These are phyloP conservation scores for Scortum barcoo DNA, from an alignment of 2,113 vertebrate species.

Conservation along the genomic window DNA sequence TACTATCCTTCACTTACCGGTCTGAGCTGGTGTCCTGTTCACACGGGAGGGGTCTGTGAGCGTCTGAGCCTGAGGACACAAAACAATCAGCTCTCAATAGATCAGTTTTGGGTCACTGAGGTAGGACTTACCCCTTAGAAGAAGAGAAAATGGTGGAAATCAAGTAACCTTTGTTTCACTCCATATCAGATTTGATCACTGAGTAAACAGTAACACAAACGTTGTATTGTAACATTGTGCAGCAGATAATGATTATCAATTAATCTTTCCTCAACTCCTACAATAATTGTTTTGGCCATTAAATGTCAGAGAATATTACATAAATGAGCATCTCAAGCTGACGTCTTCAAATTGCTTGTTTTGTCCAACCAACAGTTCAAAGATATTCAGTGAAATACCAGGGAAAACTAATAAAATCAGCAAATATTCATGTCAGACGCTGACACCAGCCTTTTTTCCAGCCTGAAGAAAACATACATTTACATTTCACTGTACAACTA, in stretches of 20 bases:
- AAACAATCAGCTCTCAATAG: conserved; percentile 15
- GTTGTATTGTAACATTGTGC: not conserved
- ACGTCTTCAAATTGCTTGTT: not conserved
- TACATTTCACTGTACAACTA: not conserved
- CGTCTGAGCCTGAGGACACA: conserved; percentile 51
- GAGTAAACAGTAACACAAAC: not conserved
- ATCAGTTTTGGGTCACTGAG: not conserved
- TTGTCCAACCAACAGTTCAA: not conserved
- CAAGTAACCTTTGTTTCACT: not conserved
- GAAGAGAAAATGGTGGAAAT: not conserved
- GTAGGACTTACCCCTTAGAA: not conserved
- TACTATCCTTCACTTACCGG: conserved; percentile 40
- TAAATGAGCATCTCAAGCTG: not conserved
- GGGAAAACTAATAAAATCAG: not conserved
- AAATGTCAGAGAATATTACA: not conserved
- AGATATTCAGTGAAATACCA: not conserved
- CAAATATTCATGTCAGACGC: not conserved
- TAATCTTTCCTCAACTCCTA: not conserved
- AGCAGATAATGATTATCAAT: not conserved
- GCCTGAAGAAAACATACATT: not conserved
- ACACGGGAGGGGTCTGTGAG: not conserved
- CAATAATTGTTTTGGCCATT: not conserved
- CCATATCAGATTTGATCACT: not conserved
- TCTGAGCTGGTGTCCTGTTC: conserved; percentile 18
- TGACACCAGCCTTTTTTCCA: not conserved